Evolutionary conservation across 2,888 invertebrate species (phyloP).

Genomic region (Pardosa pseudoannulata): DNA sequence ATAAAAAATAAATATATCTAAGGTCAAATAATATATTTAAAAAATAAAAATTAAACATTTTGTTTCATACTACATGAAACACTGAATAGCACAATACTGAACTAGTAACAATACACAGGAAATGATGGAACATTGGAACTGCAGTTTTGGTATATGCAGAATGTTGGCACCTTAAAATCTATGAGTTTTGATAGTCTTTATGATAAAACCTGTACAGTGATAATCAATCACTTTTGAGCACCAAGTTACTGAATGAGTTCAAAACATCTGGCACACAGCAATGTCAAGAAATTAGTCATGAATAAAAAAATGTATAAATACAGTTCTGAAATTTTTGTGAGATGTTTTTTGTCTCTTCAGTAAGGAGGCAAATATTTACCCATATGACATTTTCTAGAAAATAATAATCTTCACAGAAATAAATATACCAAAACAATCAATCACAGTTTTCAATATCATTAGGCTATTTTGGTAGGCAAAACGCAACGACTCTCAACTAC

Average conservation of each 20-base stretch:
- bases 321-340: conserved; percentile 25
- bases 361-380: conserved; percentile 10
- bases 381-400: conserved; percentile 23
- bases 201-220: conserved; percentile 66
- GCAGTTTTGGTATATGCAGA: conserved; percentile 12
- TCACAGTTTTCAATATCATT: conserved; percentile 49
- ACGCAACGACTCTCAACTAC: background rate
- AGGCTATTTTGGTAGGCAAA: conserved; percentile 18
- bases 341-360: conserved; percentile 26
- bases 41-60: too few species aligned
- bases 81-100: background rate
- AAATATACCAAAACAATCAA: conserved; percentile 26
- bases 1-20: too few species aligned
- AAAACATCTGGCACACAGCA: conserved; percentile 21
- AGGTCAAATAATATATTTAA: too few species aligned
- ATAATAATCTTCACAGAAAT: conserved; percentile 22
- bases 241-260: conserved; percentile 53
- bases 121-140: conserved; percentile 38
- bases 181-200: conserved; percentile 62
- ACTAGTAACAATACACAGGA: conserved; percentile 30
- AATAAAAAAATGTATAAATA: conserved; percentile 46
- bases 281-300: background rate
- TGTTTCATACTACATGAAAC: background rate
- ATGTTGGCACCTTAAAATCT: conserved; percentile 71
- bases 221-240: conserved; percentile 61